Percentiles rank a stretch among this genome's conserved stretches.
These are phyloP conservation scores for Chionodraco myersi DNA, from an alignment of 2,113 vertebrate species.

Conservation along the genomic window DNA sequence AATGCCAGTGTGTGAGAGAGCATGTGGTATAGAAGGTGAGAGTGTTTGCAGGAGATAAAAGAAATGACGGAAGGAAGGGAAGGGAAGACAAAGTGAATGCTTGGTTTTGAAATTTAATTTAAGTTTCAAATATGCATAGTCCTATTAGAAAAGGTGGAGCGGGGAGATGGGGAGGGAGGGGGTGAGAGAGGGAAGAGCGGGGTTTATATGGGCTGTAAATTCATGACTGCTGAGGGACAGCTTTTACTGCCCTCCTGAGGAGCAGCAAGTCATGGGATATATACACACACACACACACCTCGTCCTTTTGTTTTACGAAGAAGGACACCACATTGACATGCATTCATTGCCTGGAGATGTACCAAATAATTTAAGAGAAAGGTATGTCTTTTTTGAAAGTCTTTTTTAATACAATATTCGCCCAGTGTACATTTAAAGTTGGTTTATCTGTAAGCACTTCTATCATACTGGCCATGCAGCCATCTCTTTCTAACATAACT, in stretches of 20 bases:
- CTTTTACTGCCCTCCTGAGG: conserved; percentile 73
- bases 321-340: conserved; percentile 13
- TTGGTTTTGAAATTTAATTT: conserved; percentile 63
- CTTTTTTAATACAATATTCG: not conserved
- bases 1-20: conserved; percentile 38
- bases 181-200: conserved; percentile 12
- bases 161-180: conserved; percentile 9
- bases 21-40: conserved; percentile 32
- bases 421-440: not conserved
- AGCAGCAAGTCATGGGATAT: conserved; percentile 56
- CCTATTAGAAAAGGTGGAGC: conserved; percentile 49
- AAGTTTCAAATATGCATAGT: conserved; percentile 68
- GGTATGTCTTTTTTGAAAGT: not conserved
- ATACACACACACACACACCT: not conserved
- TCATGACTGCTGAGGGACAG: conserved; percentile 53
- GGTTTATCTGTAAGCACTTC: not conserved
- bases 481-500: not conserved
- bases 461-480: not conserved
- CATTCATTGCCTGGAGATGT: conserved; percentile 17
- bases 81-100: conserved; percentile 49
- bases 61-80: conserved; percentile 42
- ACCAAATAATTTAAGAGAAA: not conserved
- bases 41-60: conserved; percentile 64
- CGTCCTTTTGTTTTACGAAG: conserved; percentile 16
- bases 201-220: conserved; percentile 75